Evolutionary conservation across 2,888 invertebrate species (phyloP), one percentile per base, ranked within the genome.

Genomic region (Andrena haemorrhoa): DNA sequence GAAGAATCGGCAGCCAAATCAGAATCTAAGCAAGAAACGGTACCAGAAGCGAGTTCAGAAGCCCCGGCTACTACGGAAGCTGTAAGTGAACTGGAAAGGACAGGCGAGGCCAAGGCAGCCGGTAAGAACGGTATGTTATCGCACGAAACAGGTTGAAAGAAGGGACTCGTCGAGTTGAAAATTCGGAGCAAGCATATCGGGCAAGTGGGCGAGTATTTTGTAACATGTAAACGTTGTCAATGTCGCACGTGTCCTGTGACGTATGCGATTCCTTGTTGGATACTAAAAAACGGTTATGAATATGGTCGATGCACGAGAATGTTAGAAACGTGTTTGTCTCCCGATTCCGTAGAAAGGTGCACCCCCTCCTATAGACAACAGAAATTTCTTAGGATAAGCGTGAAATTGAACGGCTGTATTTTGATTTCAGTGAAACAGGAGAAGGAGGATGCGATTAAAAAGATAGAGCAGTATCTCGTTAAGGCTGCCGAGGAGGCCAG

Each of bases 401-500:
- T 64, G 4, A 0, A 26, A 35, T 1, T 47, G 60, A 49, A 63
- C 12, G 2, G 16, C 12, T 1, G 12, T 8, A 23, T 51, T 41
- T 41, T 51, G 2, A 26, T 90, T 91, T 26, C 88, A 92, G 92
- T 92, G 79, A 91, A 82, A 81, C 90, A 90, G 20, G 88, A 91
- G 0, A 92, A 90, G 49, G 90, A 90, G 35, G 92, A 92, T 70
- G 90, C 92, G 16, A 79, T 89, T 8, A 87, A 73, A 51, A 90
- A 85, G 75, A 90, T 90, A 26, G 89, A 92, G 63, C 89, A 89
- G 56, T 92, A 90, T 47, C 88, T 92, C 26, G 86, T 88, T 16
- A 90, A 88, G 33, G 87, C 89, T 16, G 87, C 88, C n/a, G 91
- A 90, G 60, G 90, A 92, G 83, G 90, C 92, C 10, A 91, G 89